A percentile compares a stretch with the other conserved stretches of the same genome.
phyloP scores from a whole-genome alignment of 2,113 vertebrate genomes.

The Phyllostomus hastatus region DNA sequence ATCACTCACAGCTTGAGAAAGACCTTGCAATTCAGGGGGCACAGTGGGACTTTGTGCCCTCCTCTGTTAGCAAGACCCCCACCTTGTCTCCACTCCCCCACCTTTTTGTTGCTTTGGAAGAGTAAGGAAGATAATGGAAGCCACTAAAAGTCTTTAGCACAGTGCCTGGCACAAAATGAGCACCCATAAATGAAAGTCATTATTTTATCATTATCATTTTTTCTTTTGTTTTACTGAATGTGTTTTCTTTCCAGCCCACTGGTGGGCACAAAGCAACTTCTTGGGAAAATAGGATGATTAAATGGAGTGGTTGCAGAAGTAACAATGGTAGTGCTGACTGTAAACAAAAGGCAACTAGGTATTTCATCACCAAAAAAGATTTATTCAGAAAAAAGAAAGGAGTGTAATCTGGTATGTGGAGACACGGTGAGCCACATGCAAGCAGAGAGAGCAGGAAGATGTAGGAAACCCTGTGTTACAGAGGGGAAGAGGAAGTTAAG shows the following conservation, averaged over 20 bases:
- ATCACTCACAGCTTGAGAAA: not conserved
- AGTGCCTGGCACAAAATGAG: not conserved
- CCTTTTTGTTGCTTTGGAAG: not conserved
- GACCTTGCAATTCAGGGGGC: not conserved
- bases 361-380: not conserved
- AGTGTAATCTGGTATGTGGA: not conserved
- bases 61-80: too few relatives aligned
- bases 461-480: not conserved
- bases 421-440: not conserved
- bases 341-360: not conserved
- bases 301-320: not conserved
- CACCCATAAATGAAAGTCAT: not conserved
- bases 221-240: not conserved
- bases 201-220: not conserved
- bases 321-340: not conserved
- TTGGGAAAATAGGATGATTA: not conserved
- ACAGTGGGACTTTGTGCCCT: not conserved
- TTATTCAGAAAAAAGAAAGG: not conserved
- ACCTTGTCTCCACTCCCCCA: fast-evolving
- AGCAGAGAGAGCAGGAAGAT: not conserved
- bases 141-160: not conserved
- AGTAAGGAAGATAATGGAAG: not conserved
- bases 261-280: not conserved
- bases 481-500: not conserved
- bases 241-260: not conserved